Base-by-base conservation (phyloP, 2,888 invertebrate genomes). In the Nasonovia ribisnigri region DNA sequence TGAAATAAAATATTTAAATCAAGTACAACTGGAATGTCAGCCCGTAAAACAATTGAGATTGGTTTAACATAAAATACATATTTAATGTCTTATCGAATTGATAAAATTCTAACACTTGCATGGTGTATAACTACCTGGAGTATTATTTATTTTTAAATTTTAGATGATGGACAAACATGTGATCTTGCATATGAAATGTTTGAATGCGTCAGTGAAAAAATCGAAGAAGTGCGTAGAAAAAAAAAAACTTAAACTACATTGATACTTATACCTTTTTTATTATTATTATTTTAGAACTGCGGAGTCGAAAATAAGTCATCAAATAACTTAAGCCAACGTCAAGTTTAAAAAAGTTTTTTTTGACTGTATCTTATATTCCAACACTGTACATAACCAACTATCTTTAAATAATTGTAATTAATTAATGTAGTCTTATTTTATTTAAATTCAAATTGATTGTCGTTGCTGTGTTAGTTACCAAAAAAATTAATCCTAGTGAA, bases 111-210 rank as follows among this genome's bases (percentile, higher is more conserved):
- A 26, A 86, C 77, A 20, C 16, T 86, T 8, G 10, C 5, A 46
- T 5, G 10, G 43, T 86, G 29, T 46, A 11, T 29, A 46, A 86
- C 42, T 36, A 77, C 77, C 42, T 86, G 0, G 3, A 36, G 77
- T 86, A 46, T 86, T 86, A 46, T 86, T 86, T 60, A 3, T 60
- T 86, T 92, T 60, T 26, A 16, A 54, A 95, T 96, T 96, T 87
- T 96, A 97, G 97, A 97, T 95, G 97, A 97, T 95, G 97, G 97
- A 26, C 97, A 97, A 95, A 97, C 97, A 95, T 98, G 98, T 95
- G 97, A 97, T 95, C 96, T 97, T 88, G 97, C 98, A 1, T 98
- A 97, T 95, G 97, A 97, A 95, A 97, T 97, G 93, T 98, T 98
- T 95, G 97, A 98, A 95, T 98, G 98, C 95, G 97, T 98, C 95